A percentile compares a stretch with the other conserved stretches of the same genome.
Conservation (phyloP, 1,140 invertebrate species). For the Pseudomyrmex concolor region DNA sequence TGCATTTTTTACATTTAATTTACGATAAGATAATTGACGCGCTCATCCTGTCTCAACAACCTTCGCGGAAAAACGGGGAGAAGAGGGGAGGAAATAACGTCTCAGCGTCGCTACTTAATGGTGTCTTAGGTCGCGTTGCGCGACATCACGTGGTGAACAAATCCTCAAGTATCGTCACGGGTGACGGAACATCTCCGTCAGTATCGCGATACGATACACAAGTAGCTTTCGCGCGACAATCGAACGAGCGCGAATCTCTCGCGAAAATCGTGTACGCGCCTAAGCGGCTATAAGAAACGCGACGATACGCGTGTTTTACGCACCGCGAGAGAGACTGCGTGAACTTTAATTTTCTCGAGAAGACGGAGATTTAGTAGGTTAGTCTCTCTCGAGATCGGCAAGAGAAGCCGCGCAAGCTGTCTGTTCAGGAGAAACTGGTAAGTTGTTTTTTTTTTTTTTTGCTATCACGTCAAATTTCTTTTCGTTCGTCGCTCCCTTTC, state of each 20-base stretch:
- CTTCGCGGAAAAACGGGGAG: background rate
- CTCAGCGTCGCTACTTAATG: background rate
- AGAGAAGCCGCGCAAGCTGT: too few relatives aligned
- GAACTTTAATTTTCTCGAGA: constrained; percentile 22
- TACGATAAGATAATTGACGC: constrained; percentile 1
- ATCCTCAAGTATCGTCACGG: constrained; percentile 64
- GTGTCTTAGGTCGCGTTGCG: background rate
- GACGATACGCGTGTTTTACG: too few relatives aligned
- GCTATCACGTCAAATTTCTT: too few relatives aligned
- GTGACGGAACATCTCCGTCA: constrained; percentile 14
- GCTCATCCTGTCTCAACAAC: background rate
- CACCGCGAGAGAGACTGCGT: background rate
- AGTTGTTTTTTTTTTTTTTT: too few relatives aligned
- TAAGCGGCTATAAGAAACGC: too few relatives aligned
- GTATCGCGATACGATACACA: constrained; percentile 58
- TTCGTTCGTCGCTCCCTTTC: too few relatives aligned
- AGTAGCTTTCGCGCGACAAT: background rate
- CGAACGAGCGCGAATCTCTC: background rate
- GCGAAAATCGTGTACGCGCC: background rate
- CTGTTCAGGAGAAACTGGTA: too few relatives aligned
- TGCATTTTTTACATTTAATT: background rate
- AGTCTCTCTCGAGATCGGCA: too few relatives aligned
- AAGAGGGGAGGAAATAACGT: background rate
- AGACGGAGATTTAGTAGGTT: background rate
- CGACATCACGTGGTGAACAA: constrained; percentile 60